Conservation (phyloP, 2,113 vertebrate species). For the Syngnathoides biaculeatus region DNA sequence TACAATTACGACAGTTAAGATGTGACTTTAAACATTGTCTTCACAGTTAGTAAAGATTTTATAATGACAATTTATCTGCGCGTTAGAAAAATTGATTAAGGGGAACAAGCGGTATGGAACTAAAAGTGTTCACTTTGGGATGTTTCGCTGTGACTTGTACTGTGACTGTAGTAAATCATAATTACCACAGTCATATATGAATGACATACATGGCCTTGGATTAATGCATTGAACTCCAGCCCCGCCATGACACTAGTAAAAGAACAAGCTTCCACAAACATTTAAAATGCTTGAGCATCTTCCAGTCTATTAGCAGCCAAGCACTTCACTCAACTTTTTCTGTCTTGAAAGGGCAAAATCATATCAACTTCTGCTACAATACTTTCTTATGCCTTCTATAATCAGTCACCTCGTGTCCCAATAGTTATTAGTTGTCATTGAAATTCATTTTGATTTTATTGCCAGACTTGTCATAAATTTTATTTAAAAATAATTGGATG, state of each 20-base stretch:
- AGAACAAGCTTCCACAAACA: conserved; percentile 39
- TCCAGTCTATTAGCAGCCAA: conserved; percentile 11
- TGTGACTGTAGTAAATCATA: neutral
- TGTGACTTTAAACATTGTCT: no score
- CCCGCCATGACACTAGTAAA: conserved; percentile 16
- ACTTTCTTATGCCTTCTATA: conserved; percentile 32
- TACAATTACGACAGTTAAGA: no score
- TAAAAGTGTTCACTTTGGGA: neutral
- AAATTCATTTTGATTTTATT: conserved; percentile 49
- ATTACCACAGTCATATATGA: neutral
- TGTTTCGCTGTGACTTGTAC: neutral
- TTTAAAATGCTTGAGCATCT: conserved; percentile 28
- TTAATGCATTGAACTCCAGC: neutral
- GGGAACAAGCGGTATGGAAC: no score
- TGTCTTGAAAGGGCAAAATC: conserved; percentile 47
- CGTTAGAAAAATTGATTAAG: no score
- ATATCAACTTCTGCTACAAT: conserved; percentile 18
- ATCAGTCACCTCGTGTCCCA: conserved; percentile 29
- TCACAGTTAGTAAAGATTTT: no score
- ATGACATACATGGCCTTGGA: neutral
- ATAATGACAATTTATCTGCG: no score
- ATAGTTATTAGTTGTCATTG: conserved; percentile 55
- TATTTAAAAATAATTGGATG: conserved; percentile 67
- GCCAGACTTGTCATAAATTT: conserved; percentile 39
- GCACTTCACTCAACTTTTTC: conserved; percentile 14